phyloP scores from a whole-genome alignment of 2,797 vertebrate genomes.

The Nyctibius grandis region DNA sequence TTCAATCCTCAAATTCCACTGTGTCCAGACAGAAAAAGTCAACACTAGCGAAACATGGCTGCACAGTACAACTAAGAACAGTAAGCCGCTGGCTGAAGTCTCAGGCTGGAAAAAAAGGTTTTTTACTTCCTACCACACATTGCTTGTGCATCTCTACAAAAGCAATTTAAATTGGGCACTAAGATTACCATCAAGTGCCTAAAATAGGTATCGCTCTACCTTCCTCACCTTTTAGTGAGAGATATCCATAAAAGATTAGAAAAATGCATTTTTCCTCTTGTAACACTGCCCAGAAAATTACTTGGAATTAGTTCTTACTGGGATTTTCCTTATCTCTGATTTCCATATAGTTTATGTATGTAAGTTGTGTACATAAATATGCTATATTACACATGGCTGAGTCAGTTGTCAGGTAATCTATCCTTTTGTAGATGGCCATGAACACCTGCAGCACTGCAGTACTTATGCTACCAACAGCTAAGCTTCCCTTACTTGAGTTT shows the following conservation, averaged over 20 bases:
- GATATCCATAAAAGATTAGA: neutral
- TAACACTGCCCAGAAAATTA: neutral
- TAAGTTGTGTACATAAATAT: neutral
- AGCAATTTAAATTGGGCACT: neutral
- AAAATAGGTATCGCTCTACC: neutral
- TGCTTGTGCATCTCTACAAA: neutral
- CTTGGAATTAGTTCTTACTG: neutral
- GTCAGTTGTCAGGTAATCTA: neutral
- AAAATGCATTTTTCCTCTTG: neutral
- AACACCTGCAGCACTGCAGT: neutral
- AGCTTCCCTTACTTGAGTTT: constrained; percentile 86
- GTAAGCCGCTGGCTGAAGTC: neutral
- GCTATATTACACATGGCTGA: neutral
- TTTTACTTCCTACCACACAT: neutral
- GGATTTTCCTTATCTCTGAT: neutral
- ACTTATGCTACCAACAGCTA: neutral
- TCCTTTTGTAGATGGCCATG: neutral
- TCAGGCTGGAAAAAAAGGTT: neutral
- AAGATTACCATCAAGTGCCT: neutral
- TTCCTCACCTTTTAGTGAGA: neutral
- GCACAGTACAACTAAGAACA: neutral
- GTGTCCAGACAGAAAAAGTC: neutral
- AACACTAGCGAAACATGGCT: neutral
- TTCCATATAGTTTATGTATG: neutral
- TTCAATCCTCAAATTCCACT: neutral